These are phyloP conservation scores for Phylloscopus whistleri DNA, from an alignment of 2,113 vertebrate genomes.

Conservation along the genomic window DNA sequence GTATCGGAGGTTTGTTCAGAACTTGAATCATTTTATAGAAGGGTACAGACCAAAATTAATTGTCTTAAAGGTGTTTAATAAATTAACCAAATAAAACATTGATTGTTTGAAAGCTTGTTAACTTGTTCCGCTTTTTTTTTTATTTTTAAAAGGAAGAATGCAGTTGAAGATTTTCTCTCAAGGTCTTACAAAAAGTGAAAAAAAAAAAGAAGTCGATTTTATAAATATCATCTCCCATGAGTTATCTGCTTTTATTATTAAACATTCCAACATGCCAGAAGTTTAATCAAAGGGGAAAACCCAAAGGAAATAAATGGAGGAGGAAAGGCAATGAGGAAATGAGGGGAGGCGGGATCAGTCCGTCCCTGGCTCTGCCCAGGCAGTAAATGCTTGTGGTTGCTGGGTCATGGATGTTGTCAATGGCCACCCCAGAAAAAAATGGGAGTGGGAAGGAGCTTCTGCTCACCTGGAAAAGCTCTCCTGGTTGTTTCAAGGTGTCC, in stretches of 20 bases:
- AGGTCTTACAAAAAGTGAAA: not conserved
- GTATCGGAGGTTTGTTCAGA: slow-evolving; percentile 78
- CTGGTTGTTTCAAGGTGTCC: not conserved
- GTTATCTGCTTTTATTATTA: slow-evolving; percentile 52
- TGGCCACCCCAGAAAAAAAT: not conserved
- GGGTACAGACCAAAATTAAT: slow-evolving; percentile 75
- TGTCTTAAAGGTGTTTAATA: slow-evolving; percentile 76
- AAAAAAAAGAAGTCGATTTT: not conserved
- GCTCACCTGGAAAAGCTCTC: not conserved
- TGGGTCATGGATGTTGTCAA: fast-evolving
- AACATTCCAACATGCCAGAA: slow-evolving; percentile 34
- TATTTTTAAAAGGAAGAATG: not conserved
- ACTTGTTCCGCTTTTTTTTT: not conserved
- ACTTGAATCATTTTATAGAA: slow-evolving; percentile 83
- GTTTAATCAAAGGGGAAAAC: slow-evolving; percentile 59
- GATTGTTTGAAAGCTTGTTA: slow-evolving; percentile 66
- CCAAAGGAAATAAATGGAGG: slow-evolving; percentile 46
- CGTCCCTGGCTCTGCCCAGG: not conserved
- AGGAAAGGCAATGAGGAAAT: slow-evolving; percentile 26
- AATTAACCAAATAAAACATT: slow-evolving; percentile 77
- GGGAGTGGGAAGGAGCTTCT: not conserved
- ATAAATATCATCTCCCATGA: slow-evolving; percentile 54
- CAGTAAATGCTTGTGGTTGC: not conserved
- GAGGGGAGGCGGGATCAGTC: not conserved
- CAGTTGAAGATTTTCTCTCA: not conserved